These are phyloP conservation scores for Ormia ochracea DNA, from an alignment of 2,888 invertebrate genomes.

Conservation along the genomic window DNA sequence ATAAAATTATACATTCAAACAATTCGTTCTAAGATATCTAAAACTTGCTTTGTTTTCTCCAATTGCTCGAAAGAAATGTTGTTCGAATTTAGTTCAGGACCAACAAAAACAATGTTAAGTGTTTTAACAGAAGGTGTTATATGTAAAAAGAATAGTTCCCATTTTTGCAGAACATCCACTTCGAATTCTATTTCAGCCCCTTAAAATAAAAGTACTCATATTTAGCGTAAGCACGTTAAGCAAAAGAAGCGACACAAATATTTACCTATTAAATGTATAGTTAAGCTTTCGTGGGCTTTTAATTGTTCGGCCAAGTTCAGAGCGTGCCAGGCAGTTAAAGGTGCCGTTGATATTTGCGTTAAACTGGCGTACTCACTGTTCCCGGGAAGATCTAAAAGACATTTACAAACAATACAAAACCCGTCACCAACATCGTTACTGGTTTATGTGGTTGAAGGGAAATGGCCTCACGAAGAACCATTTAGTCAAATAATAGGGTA, in stretches of 20 bases:
- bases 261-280: slow-evolving; percentile 73
- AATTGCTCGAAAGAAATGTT: slow-evolving; percentile 80
- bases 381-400: slow-evolving; percentile 21
- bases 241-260: not conserved
- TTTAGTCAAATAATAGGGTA: no score
- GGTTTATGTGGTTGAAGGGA: no score
- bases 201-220: slow-evolving; percentile 66
- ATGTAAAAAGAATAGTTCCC: slow-evolving; percentile 85
- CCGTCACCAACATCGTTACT: no score
- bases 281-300: slow-evolving; percentile 66
- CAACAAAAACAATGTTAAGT: slow-evolving; percentile 81
- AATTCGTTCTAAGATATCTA: not conserved
- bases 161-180: slow-evolving; percentile 82
- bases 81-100: slow-evolving; percentile 81
- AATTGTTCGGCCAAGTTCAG: slow-evolving; percentile 76
- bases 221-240: not conserved
- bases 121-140: slow-evolving; percentile 79
- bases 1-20: not conserved
- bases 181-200: slow-evolving; percentile 86
- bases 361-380: slow-evolving; percentile 79
- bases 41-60: slow-evolving; percentile 78
- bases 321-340: slow-evolving; percentile 81
- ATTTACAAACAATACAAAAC: not conserved
- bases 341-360: slow-evolving; percentile 82
- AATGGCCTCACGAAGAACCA: no score